Conservation (phyloP, 2,113 vertebrate species). For the Nesoenas mayeri region DNA sequence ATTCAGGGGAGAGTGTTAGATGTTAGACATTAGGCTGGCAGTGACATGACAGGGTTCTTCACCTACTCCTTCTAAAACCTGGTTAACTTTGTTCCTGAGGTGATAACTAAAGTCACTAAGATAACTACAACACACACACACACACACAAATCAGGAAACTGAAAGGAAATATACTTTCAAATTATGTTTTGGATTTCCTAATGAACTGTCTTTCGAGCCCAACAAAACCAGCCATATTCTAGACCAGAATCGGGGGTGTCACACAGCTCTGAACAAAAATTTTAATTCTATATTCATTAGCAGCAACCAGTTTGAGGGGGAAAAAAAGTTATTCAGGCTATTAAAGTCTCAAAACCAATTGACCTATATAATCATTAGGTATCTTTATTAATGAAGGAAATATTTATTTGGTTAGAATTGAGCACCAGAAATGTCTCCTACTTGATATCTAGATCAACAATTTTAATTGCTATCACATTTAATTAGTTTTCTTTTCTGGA, state of each 20-base stretch:
- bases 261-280: not conserved
- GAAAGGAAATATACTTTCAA: not conserved
- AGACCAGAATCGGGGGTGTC: not conserved
- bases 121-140: not conserved
- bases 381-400: not conserved
- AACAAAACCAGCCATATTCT: not conserved
- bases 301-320: not conserved
- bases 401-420: not conserved
- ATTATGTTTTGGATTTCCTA: not conserved
- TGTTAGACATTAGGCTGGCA: not conserved
- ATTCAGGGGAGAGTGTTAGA: not conserved
- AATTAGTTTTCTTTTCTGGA: not conserved
- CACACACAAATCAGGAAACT: not conserved
- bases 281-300: not conserved
- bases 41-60: not conserved
- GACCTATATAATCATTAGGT: not conserved
- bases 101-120: not conserved
- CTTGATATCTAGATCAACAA: not conserved
- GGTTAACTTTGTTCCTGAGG: not conserved
- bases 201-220: not conserved
- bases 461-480: not conserved
- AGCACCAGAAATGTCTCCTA: not conserved
- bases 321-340: not conserved
- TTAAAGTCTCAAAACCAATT: not conserved
- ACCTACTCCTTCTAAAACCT: not conserved